Evolutionary conservation across 2,797 vertebrate species (phyloP), one percentile per base, ranked within the genome.

Genomic region (Spinibarbus caldwelli): DNA sequence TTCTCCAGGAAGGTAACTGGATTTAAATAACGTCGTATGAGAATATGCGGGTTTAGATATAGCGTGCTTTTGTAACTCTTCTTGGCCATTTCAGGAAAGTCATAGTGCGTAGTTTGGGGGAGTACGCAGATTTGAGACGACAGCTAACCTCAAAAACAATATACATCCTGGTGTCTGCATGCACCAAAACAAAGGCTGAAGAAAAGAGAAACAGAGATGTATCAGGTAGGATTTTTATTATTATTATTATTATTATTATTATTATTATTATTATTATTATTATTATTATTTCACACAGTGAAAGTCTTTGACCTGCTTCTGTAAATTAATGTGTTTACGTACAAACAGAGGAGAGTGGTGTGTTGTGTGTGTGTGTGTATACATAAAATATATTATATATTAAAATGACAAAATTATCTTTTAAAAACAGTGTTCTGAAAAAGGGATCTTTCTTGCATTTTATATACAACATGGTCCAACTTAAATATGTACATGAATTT

Each of bases 81-180:
- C 5, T 4, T 26, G 41, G 5, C 7, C 15, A 9, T 54, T 45
- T 43, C 84, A 95, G 95, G 75, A 85, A 88, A 75, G 80, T 93
- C 1, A 91, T 87, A 84, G 89, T 93, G 87, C 85, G 82, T 3
- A 90, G 91, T 82, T 68, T 94, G 10, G 87, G 90, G 88, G 90
- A 94, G 49, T 95, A 94, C 78, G 91, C 83, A n/a, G 73, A 87
- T 66, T 66, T 92, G 70, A 93, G 94, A 2, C 91, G 89, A 80
- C 91, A 75, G 15, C 88, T 94, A 34, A 82, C 93, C 62, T 94
- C 93, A 59, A 94, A 90, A 89, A 91, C 43, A 54, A 92, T 94
- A 70, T 93, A 91, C 73, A 57, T 95, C 68, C 88, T 94, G 49
- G 54, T 88, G 36, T 91, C 88, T 75, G 86, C 68, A 49, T 91